Base-by-base conservation (phyloP, 2,888 invertebrate species). In the Eristalinus sepulchralis region DNA sequence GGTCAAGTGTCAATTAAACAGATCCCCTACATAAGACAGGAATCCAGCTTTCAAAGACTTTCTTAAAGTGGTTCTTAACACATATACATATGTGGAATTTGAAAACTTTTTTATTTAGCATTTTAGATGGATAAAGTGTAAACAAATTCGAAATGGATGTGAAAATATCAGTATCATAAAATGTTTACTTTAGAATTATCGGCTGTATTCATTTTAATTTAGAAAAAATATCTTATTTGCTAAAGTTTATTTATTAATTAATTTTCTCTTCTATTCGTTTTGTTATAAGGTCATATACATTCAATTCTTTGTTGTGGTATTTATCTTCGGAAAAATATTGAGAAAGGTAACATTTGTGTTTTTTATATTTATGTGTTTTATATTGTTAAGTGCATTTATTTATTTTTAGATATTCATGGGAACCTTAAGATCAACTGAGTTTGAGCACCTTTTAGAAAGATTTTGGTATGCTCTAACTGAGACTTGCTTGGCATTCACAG, bases 401-500 rank as follows among this genome's bases (percentile, higher is more conserved):
- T 53, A 13, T n/a, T 63, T 73, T 77, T 87, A 93, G 91, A 93
- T 95, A 92, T 99, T 99, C 94, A 98, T 99, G 94, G 99, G 99
- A 39, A 97, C 98, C 90, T 93, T 99, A 72, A 94, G 99, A 89
- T 96, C 98, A 78, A 98, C 98, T 62, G 99, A 99, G 94, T 97
- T 98, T 93, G 99, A 99, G 97, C 99, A 99, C 94, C 94, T 99
- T 90, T 97, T 99, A 92, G 99, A 99, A 92, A 95, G 98, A 89
- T 98, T 98, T 63, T 99, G 99, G 99, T 99, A 99, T 94, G 99
- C 99, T 8, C 96, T 99, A 83, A 99, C 99, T n/a, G 99, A 99
- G 94, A 99, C 99, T 22, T 99, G 99, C 93, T 94, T 99, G 90
- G 99, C 99, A 10, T 99, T 99, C 92, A 99, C 99, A 57, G 98